Evolutionary conservation across 1,140 invertebrate genomes (phyloP).

Genomic region (Heliconius hewitsoni): DNA sequence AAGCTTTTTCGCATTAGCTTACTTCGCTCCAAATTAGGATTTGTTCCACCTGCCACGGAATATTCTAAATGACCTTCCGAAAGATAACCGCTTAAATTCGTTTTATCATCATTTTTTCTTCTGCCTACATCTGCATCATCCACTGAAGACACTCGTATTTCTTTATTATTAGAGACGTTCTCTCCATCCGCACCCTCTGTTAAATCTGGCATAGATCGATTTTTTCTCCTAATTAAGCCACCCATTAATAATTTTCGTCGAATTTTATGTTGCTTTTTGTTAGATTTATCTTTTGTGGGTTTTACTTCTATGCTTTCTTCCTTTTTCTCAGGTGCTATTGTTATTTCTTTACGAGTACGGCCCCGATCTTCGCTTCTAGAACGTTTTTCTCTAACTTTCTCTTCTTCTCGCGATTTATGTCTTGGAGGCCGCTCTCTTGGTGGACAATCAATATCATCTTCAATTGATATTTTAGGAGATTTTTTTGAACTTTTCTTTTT

Average conservation of each 20-base stretch:
- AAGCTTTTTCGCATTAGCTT: conserved; percentile 94
- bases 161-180: conserved; percentile 62
- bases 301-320: conserved; percentile 67
- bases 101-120: conserved; percentile 82
- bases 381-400: conserved; percentile 88
- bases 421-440: conserved; percentile 85
- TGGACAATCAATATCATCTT: conserved; percentile 87
- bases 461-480: conserved; percentile 81
- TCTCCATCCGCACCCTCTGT: conserved; percentile 85
- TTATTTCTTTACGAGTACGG: conserved; percentile 86
- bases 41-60: conserved; percentile 81
- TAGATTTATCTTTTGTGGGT: conserved; percentile 84
- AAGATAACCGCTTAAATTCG: conserved; percentile 89
- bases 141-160: conserved; percentile 83
- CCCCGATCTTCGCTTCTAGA: conserved; percentile 91
- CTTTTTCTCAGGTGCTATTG: conserved; percentile 84
- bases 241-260: conserved; percentile 93
- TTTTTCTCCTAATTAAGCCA: conserved; percentile 92
- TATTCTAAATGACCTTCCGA: conserved; percentile 93
- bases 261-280: conserved; percentile 95
- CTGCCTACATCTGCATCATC: conserved; percentile 88
- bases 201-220: conserved; percentile 94
- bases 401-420: conserved; percentile 86
- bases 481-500: conserved; percentile 90
- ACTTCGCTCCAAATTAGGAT: conserved; percentile 92